Evolutionary conservation across 2,797 vertebrate genomes (phyloP), one percentile per base, ranked within the genome.

Genomic region (Bradypodion pumilum): DNA sequence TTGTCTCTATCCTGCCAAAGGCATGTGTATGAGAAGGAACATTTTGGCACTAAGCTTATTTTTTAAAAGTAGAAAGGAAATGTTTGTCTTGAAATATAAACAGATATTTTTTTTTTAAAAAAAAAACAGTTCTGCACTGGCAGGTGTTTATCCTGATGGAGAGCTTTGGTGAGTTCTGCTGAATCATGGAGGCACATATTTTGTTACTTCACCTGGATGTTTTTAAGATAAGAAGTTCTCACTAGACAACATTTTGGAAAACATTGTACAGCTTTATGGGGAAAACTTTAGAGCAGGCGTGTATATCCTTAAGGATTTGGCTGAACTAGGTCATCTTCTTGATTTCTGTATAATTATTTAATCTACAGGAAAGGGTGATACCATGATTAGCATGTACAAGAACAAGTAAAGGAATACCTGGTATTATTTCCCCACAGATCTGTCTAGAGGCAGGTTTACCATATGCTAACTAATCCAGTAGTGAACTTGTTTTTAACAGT

Each of bases 131-230:
- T 69, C 68, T 84, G 56, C 72, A 72, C 44, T 29, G 60, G 70
- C 69, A 89, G 32, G 49, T 37, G 66, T 60, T 27, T 1, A 29
- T 77, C 19, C 78, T 87, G 52, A 25, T 68, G 70, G 78, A 21
- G 0, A 9, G 2, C 13, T 37, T 81, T 70, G 40, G 6, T 37
- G 62, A 82, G 9, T 84, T 90, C 69, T 87, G 78, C 77, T 80
- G 73, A 81, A 74, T 86, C 88, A 80, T 21, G 5, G 80, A 83
- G 74, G 42, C 74, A 88, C 69, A 74, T 62, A 52, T 42, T 75
- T 65, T 19, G 4, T 75, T 79, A 63, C 72, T 78, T 75, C 63
- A 82, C 59, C 46, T 73, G 65, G 42, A 65, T 77, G 66, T 37
- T 23, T 5, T 63, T 42, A 25, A 74, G 52, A 19, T 70, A 42